Percentiles rank a stretch among this genome's conserved stretches.
Evolutionary conservation across 2,113 vertebrate species (phyloP).

Genomic region (Rallus limicola): DNA sequence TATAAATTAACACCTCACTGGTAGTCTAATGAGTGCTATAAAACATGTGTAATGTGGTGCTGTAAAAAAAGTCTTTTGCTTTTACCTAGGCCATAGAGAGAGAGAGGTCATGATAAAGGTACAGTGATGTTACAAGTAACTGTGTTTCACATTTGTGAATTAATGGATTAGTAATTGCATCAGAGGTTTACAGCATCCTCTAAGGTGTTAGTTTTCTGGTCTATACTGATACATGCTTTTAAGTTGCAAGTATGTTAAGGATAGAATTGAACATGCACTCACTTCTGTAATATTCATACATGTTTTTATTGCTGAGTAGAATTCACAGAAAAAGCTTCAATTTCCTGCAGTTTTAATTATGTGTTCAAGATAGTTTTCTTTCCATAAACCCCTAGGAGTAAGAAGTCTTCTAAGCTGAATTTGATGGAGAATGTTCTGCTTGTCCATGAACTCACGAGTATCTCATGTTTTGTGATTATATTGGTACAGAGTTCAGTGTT

Average conservation of each 20-base stretch:
- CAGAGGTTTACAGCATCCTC: background rate
- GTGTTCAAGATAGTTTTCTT: background rate
- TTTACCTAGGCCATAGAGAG: background rate
- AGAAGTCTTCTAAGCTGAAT: background rate
- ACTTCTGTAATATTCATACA: background rate
- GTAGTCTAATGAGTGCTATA: background rate
- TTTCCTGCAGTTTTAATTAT: background rate
- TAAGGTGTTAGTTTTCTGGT: background rate
- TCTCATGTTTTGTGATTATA: background rate
- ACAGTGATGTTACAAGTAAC: background rate
- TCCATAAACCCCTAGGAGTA: no score
- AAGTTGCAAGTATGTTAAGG: background rate
- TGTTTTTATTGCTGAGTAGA: no score
- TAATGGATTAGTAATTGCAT: background rate
- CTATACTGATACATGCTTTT: background rate
- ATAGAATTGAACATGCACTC: background rate
- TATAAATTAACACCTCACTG: background rate
- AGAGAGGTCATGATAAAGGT: background rate
- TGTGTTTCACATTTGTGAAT: background rate
- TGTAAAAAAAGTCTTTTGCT: background rate
- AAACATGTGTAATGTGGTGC: background rate
- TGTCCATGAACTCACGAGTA: background rate
- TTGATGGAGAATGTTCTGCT: background rate
- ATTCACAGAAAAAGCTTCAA: background rate
- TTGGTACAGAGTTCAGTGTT: background rate